phyloP scores from a whole-genome alignment of 2,888 invertebrate species.

The Leptinotarsa tumamoca region DNA sequence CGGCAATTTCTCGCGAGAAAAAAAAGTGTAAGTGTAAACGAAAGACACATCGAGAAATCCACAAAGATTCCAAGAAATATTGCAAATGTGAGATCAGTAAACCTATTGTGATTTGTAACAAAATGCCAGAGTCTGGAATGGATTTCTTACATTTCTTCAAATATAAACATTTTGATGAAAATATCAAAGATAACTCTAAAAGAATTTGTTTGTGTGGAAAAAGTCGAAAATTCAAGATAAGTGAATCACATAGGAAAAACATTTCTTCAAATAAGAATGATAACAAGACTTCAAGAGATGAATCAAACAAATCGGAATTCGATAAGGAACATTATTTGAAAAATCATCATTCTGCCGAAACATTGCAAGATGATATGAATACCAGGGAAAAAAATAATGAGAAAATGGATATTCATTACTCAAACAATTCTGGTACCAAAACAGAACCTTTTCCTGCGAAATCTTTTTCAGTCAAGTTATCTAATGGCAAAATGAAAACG shows the following conservation, averaged over 20 bases:
- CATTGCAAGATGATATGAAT: background rate
- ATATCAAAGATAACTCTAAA: background rate
- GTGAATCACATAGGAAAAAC: background rate
- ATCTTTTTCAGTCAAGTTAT: background rate
- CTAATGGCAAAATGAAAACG: background rate
- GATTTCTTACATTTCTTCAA: slow-evolving; percentile 19
- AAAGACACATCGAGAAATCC: background rate
- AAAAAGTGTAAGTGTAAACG: slow-evolving; percentile 2
- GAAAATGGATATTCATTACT: background rate
- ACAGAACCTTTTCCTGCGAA: background rate
- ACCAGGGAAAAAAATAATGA: background rate
- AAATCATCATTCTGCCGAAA: background rate
- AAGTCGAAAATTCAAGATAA: background rate
- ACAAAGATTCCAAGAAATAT: slow-evolving; percentile 4
- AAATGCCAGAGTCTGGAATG: slow-evolving; percentile 25
- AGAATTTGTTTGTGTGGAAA: background rate
- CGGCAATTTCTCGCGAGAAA: background rate
- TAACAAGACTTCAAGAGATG: background rate
- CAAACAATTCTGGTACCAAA: background rate
- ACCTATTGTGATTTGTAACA: slow-evolving; percentile 35
- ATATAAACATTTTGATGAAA: slow-evolving; percentile 10
- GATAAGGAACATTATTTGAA: background rate
- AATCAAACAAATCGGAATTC: background rate
- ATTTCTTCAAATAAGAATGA: background rate
- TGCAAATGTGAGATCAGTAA: slow-evolving; percentile 28